Base-by-base conservation (phyloP, 2,888 invertebrate species). In the Rhagonycha fulva region DNA sequence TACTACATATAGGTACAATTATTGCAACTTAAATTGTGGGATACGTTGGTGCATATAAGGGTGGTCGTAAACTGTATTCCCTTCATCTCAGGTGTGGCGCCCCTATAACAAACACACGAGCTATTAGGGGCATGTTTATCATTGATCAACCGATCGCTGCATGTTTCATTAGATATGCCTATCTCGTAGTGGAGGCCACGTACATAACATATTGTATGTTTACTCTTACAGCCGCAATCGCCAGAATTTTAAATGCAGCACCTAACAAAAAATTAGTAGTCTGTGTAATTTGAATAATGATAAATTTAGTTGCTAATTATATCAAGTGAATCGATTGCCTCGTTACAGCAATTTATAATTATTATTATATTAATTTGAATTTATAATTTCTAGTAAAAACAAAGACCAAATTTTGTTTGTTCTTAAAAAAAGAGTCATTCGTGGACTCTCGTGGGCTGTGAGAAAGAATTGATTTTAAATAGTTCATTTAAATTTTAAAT, bases 71-170 rank as follows among this genome's bases (percentile, higher is more conserved):
- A 70, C 14, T 62, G 72, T 47, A 32, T 14, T 71, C 70, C 71
- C 72, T 75, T 77, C 75, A 71, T 75, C 75, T 75, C 78, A 78
- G 78, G 78, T 78, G 76, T 68, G 74, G 72, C 76, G 68, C 74
- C 74, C 76, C 76, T 72, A 76, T 68, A 47, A 63, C 70, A 78
- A 78, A 78, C 78, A 78, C 78, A 76, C 78, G 76, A 72, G 76
- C 78, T 76, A 78, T 78, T 78, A 78, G 72, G 78, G 63, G 76
- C 61, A 76, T 74, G 78, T 76, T 78, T 78, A 78, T 78, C 78
- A 75, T 78, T 76, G 78, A 78, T 78, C 78, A 78, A 78, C 75
- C 76, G 66, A 71, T 72, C 72, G 75, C 77, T 75, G 72, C 47
- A 78, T 77, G 72, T 77, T 77, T 75, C 77, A 78, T 78, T 78